Percentiles rank a stretch among this genome's conserved stretches.
Conservation (phyloP, 1,140 invertebrate genomes). For the Pseudoatta argentina region DNA sequence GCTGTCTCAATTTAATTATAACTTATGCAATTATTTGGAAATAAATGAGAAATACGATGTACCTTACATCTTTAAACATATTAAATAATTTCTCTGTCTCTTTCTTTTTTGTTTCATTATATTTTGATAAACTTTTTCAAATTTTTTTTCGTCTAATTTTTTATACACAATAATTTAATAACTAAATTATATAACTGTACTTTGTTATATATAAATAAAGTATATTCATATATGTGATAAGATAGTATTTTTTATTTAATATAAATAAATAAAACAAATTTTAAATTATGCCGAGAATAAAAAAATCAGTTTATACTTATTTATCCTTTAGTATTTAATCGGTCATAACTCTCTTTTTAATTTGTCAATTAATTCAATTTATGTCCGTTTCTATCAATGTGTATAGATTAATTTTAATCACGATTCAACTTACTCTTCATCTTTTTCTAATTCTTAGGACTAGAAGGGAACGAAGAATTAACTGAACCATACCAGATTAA, state of each 20-base stretch:
- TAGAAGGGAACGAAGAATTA: no score
- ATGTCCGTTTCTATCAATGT: no score
- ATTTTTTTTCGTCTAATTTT: no score
- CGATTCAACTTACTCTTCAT: no score
- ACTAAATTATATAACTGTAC: no score
- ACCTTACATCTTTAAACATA: neutral
- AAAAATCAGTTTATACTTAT: neutral
- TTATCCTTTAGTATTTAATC: neutral
- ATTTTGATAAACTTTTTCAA: no score
- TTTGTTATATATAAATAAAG: no score
- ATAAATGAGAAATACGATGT: neutral
- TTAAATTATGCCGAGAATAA: neutral
- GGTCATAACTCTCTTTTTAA: neutral
- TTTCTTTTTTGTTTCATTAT: no score
- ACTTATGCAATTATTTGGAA: neutral
- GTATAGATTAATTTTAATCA: no score
- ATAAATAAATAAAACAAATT: conserved; percentile 9
- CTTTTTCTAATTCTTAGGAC: no score
- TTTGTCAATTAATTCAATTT: neutral
- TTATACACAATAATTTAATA: no score
- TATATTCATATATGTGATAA: neutral
- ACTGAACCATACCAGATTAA: no score
- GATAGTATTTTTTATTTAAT: neutral
- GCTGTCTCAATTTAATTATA: conserved; percentile 14
- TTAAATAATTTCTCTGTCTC: neutral